These are phyloP conservation scores for Hydroisotoma schaefferi DNA, from an alignment of 2,888 invertebrate species.

Conservation along the genomic window DNA sequence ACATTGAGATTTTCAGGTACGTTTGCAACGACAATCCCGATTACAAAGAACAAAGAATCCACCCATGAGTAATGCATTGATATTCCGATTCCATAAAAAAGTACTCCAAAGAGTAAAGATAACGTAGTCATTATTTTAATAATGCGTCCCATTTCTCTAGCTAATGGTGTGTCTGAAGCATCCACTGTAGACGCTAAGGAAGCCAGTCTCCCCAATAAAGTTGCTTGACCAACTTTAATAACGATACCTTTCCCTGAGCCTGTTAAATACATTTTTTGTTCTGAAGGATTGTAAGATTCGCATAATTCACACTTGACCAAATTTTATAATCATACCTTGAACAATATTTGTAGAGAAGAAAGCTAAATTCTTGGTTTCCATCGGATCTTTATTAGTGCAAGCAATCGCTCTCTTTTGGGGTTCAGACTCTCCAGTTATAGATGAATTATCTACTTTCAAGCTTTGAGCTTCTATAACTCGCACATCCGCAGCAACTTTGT, in stretches of 20 bases:
- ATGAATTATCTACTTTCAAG: slow-evolving; percentile 22
- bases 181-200: not conserved
- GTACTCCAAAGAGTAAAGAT: slow-evolving; percentile 14
- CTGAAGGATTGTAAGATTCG: not conserved
- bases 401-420: slow-evolving; percentile 5
- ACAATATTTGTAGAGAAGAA: slow-evolving; percentile 19
- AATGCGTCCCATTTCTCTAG: slow-evolving; percentile 12
- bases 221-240: slow-evolving; percentile 10
- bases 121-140: slow-evolving; percentile 8
- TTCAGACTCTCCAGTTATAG: slow-evolving; percentile 19
- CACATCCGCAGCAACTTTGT: slow-evolving; percentile 10
- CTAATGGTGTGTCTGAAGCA: slow-evolving; percentile 8
- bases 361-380: slow-evolving; percentile 18
- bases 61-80: slow-evolving; percentile 14
- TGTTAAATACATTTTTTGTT: too few species aligned
- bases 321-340: not conserved
- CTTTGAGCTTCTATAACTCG: slow-evolving; percentile 14
- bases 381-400: slow-evolving; percentile 14
- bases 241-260: slow-evolving; percentile 15
- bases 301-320: not conserved
- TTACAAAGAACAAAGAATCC: slow-evolving; percentile 14
- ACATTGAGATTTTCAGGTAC: slow-evolving; percentile 30
- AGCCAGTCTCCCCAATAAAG: slow-evolving; percentile 4
- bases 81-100: slow-evolving; percentile 10
- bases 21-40: slow-evolving; percentile 33